A percentile compares a stretch with the other conserved stretches of the same genome.
These are phyloP conservation scores for Cairina moschata DNA, from an alignment of 2,113 vertebrate genomes.

Conservation along the genomic window DNA sequence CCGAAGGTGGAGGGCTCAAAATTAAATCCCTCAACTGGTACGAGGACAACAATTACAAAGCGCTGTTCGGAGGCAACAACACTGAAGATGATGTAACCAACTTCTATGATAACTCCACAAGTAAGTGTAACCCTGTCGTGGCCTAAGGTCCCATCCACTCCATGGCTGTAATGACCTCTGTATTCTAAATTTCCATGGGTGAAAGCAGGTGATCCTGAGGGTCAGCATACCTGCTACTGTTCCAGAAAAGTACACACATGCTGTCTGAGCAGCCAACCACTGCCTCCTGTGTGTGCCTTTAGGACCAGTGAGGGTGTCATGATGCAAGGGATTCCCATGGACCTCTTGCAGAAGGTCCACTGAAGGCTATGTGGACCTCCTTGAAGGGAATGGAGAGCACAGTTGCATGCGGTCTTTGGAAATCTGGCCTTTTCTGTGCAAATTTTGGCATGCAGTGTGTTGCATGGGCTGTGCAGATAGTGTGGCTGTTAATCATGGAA, in stretches of 20 bases:
- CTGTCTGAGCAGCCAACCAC: background rate
- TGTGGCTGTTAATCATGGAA: background rate
- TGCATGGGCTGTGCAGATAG: background rate
- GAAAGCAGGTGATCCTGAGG: background rate
- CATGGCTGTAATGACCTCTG: rapidly evolving
- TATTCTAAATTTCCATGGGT: background rate
- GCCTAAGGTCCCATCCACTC: background rate
- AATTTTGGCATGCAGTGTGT: background rate
- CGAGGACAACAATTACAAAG: slow-evolving; percentile 98
- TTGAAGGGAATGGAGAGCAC: background rate
- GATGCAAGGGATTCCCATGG: background rate
- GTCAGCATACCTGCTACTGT: background rate
- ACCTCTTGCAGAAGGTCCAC: background rate
- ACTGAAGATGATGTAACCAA: slow-evolving; percentile 75
- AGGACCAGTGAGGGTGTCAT: background rate
- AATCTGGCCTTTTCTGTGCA: background rate
- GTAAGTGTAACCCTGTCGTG: slow-evolving; percentile 65
- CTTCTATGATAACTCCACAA: slow-evolving; percentile 83
- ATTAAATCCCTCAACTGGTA: slow-evolving; percentile 99
- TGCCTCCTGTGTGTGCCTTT: rapidly evolving
- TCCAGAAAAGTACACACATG: background rate
- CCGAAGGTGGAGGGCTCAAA: slow-evolving; percentile 94
- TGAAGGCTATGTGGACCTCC: background rate
- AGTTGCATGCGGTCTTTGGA: background rate
- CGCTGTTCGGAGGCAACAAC: slow-evolving; percentile 86